These are phyloP conservation scores for Brachionichthys hirsutus DNA, from an alignment of 2,113 vertebrate species.

Conservation along the genomic window DNA sequence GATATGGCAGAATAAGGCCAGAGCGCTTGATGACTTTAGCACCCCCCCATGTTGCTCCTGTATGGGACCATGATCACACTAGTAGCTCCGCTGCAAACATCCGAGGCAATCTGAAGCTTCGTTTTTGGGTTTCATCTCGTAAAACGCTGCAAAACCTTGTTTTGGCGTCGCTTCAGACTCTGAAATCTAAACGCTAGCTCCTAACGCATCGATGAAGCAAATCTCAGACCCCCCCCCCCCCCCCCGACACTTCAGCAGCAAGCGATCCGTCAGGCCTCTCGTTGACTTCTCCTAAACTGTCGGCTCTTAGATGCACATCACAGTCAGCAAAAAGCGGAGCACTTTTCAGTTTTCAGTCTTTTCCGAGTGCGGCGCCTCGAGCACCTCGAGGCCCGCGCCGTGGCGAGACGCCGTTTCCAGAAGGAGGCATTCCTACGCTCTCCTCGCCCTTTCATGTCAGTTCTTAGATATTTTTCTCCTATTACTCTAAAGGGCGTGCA, in stretches of 20 bases:
- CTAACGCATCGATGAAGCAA: too few species aligned
- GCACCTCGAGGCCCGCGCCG: slow-evolving; percentile 45
- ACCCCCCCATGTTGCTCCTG: slow-evolving; percentile 11
- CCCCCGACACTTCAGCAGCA: slow-evolving; percentile 40
- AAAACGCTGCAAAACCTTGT: too few species aligned
- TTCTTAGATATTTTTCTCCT: slow-evolving; percentile 35
- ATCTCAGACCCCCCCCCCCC: too few species aligned
- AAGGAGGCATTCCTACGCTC: slow-evolving; percentile 25
- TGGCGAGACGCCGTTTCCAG: slow-evolving; percentile 35
- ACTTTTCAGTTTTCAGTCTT: slow-evolving; percentile 38
- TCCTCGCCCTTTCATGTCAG: slow-evolving; percentile 45
- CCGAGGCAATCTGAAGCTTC: too few species aligned
- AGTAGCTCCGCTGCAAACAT: neutral
- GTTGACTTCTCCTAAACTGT: slow-evolving; percentile 14
- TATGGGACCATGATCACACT: slow-evolving; percentile 42
- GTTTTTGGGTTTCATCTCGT: too few species aligned
- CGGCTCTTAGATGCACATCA: slow-evolving; percentile 50
- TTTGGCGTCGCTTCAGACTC: too few species aligned
- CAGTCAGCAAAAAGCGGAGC: slow-evolving; percentile 34
- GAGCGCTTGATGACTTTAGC: slow-evolving; percentile 54
- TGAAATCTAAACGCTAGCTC: too few species aligned
- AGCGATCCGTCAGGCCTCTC: slow-evolving; percentile 31
- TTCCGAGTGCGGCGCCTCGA: slow-evolving; percentile 42
- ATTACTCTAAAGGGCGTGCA: slow-evolving; percentile 18
- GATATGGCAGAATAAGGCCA: slow-evolving; percentile 78